Conservation (phyloP, 2,888 invertebrate genomes). For the Scaptomyza cyrtandrae region DNA sequence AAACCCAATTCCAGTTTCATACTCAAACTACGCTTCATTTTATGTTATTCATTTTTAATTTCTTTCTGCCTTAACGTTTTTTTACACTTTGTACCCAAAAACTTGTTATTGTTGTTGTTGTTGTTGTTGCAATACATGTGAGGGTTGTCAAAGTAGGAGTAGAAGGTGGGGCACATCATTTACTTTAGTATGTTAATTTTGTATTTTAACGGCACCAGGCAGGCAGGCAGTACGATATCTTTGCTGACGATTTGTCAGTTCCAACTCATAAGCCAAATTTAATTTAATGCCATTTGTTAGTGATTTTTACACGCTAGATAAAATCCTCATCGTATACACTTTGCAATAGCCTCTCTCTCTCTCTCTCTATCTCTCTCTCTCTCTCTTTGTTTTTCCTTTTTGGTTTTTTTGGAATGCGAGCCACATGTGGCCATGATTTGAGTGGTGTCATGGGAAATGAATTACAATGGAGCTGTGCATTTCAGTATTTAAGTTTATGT, state of each 20-base stretch:
- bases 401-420: slow-evolving; percentile 23
- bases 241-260: slow-evolving; percentile 77
- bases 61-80: slow-evolving; percentile 48
- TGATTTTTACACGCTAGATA: slow-evolving; percentile 81
- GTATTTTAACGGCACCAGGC: slow-evolving; percentile 52
- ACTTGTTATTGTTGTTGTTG: slow-evolving; percentile 6
- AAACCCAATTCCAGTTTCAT: slow-evolving; percentile 23
- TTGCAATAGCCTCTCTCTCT: background rate
- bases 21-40: slow-evolving; percentile 41
- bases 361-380: background rate
- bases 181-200: slow-evolving; percentile 73
- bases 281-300: slow-evolving; percentile 82
- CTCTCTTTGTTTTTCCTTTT: background rate
- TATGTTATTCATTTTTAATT: slow-evolving; percentile 70
- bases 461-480: slow-evolving; percentile 14
- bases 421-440: slow-evolving; percentile 41
- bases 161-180: slow-evolving; percentile 37
- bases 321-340: slow-evolving; percentile 54
- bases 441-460: slow-evolving; percentile 38
- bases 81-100: slow-evolving; percentile 33
- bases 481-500: slow-evolving; percentile 33
- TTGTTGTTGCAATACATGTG: slow-evolving; percentile 3
- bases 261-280: slow-evolving; percentile 83
- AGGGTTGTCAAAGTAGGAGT: slow-evolving; percentile 3
- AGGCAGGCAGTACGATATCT: slow-evolving; percentile 13